A percentile compares a stretch with the other conserved stretches of the same genome.
Conservation (phyloP, 2,888 invertebrate species). For the Tuta absoluta region DNA sequence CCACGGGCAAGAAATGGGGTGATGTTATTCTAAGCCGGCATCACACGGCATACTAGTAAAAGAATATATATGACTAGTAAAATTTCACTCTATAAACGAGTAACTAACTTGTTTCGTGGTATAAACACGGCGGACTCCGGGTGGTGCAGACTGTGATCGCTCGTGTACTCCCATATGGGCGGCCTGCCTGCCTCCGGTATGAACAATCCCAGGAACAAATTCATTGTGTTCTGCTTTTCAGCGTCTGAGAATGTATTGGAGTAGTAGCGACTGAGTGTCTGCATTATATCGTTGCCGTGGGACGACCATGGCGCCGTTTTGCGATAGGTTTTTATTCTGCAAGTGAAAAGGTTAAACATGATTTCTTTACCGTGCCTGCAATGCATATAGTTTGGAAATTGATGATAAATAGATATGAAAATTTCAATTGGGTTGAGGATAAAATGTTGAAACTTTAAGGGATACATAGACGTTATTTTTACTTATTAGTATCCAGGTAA, state of each 20-base stretch:
- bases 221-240: constrained; percentile 99
- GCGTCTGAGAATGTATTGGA: constrained; percentile 98
- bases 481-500: too few species aligned
- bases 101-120: constrained; percentile 61
- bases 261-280: constrained; percentile 97
- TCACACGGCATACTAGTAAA: background rate
- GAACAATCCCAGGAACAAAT: constrained; percentile 95
- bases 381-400: too few species aligned
- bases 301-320: constrained; percentile 98
- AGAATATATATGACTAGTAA: too few species aligned
- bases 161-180: constrained; percentile 94
- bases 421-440: too few species aligned
- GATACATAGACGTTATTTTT: background rate
- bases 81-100: too few species aligned
- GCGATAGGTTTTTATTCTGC: constrained; percentile 86
- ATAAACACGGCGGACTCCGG: constrained; percentile 83
- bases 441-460: too few species aligned
- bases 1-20: too few species aligned
- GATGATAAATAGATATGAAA: too few species aligned
- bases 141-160: constrained; percentile 96
- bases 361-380: too few species aligned
- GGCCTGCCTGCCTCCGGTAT: constrained; percentile 86
- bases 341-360: constrained; percentile 33
- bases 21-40: too few species aligned
- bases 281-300: constrained; percentile 99